These are phyloP conservation scores for Aix galericulata DNA, from an alignment of 2,113 vertebrate species.

Conservation along the genomic window DNA sequence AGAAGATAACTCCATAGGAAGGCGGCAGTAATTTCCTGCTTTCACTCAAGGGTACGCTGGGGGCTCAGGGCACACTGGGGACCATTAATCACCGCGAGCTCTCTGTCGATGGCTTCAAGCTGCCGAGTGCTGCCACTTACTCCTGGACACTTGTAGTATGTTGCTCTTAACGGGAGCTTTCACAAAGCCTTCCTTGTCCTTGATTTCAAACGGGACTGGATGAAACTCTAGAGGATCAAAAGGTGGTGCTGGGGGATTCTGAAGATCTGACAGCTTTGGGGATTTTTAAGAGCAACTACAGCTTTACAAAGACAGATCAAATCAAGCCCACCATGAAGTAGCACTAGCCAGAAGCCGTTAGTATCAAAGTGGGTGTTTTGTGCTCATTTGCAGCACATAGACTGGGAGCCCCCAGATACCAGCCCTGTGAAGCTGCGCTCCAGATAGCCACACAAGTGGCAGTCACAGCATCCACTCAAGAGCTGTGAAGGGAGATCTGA, in stretches of 20 bases:
- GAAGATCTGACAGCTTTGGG: accelerated
- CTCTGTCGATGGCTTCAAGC: background rate
- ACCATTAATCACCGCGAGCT: background rate
- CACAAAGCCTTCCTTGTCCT: accelerated
- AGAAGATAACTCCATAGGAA: accelerated
- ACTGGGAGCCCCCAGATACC: background rate
- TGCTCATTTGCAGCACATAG: background rate
- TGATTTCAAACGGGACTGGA: background rate
- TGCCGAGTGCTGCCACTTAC: background rate
- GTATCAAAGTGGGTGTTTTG: background rate
- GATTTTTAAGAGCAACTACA: background rate
- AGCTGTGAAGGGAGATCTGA: background rate
- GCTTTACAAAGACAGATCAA: accelerated
- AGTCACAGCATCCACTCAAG: accelerated
- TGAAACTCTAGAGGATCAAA: accelerated
- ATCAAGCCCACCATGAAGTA: background rate
- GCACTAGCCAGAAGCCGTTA: accelerated
- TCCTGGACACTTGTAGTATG: accelerated
- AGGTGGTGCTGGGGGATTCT: accelerated
- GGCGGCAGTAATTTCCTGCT: background rate
- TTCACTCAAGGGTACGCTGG: accelerated
- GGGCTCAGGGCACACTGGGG: accelerated
- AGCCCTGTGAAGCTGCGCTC: background rate
- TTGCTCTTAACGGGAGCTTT: background rate
- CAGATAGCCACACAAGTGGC: accelerated